phyloP scores from a whole-genome alignment of 2,797 vertebrate species.

The Cossypha dichroa region DNA sequence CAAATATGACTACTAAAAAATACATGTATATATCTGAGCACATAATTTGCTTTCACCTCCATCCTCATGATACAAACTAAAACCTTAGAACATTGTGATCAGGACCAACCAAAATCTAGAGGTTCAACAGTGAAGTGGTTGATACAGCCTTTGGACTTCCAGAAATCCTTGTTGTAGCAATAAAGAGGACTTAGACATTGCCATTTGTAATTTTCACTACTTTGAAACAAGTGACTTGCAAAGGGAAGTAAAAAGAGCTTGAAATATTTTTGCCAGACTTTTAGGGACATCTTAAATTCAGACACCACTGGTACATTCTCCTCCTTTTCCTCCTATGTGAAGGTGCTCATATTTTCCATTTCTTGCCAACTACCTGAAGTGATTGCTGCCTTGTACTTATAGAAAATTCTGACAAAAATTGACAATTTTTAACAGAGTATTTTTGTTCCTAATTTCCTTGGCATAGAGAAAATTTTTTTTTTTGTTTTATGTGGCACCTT shows the following conservation, averaged over 20 bases:
- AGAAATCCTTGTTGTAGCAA: not conserved
- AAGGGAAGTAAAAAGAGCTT: not conserved
- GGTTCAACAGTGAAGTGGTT: not conserved
- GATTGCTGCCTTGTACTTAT: not conserved
- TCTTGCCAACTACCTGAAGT: not conserved
- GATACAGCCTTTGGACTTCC: not conserved
- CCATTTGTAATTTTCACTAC: not conserved
- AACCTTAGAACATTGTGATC: not conserved
- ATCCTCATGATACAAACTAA: not conserved
- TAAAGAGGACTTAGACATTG: not conserved
- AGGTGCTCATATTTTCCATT: not conserved
- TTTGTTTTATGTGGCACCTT: not conserved
- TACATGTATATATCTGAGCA: not conserved
- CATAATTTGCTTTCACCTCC: not conserved
- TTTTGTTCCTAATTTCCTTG: not conserved
- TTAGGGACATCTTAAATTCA: not conserved
- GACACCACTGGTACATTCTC: not conserved
- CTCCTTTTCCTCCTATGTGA: not conserved
- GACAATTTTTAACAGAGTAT: not conserved
- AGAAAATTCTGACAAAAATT: not conserved
- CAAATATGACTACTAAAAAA: not conserved
- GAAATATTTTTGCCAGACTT: not conserved
- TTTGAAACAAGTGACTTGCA: not conserved
- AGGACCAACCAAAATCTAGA: not conserved
- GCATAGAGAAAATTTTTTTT: not conserved